Evolutionary conservation across 2,113 vertebrate species (phyloP), one percentile per base, ranked within the genome.

Genomic region (Cryptoleucopteryx plumbea): DNA sequence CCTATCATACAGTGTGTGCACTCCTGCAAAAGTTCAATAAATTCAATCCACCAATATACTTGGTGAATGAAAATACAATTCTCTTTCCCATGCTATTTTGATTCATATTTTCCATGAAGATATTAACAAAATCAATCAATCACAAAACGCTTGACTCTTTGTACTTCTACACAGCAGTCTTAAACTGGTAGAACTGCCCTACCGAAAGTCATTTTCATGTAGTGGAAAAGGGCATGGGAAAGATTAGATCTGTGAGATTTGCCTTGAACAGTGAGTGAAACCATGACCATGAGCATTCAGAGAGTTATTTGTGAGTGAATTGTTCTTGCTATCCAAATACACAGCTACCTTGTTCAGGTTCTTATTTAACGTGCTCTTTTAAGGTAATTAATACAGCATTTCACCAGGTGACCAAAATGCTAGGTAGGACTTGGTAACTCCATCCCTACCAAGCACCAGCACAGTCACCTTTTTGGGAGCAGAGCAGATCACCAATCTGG

Each of bases 61-160:
- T 53, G 59, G 48, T 15, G 58, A 95, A 92, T 82, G 82, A 86
- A 94, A 96, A 96, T 26, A 55, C 43, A 88, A 34, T 91, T 84
- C 59, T 14, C 34, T 93, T 94, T 89, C 92, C 58, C 68, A 53
- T 92, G 90, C 83, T 90, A 61, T 87, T 96, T 92, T 94, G 88
- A 94, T 94, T 95, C n/a, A 85, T 82, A 86, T 50, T 86, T 96
- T 96, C 86, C 85, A 92, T 58, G 22, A 86, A 95, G 78, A 91
- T 91, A 90, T 83, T 95, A 88, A 89, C 84, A 90, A 90, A 93
- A 94, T 85, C 88, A 80, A 90, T 83, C 82, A 88, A 90, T 83
- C 82, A 86, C 12, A 45, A 80, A 95, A 58, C 2, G 7, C n/a
- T 77, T 75, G 58, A 77, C 74, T 80, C 52, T 75, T 56, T 63